Base-by-base conservation (phyloP, 2,888 invertebrate genomes). In the Nephrocerus scutellatus region DNA sequence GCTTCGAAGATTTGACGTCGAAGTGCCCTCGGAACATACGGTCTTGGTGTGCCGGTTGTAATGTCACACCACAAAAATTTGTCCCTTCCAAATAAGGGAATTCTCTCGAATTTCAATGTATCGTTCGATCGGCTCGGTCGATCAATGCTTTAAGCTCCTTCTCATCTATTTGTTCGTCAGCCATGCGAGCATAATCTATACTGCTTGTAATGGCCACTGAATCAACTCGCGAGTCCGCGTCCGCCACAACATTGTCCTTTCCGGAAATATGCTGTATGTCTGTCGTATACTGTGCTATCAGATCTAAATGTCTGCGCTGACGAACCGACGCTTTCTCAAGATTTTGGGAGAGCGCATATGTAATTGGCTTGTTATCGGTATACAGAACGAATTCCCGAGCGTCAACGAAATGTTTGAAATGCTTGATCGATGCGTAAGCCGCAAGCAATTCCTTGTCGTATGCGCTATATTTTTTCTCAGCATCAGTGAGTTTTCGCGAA, bases 401-500 rank as follows among this genome's bases (percentile, higher is more conserved):
- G 22, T 40, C 37, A 2, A 47, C 13, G 25, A 48, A 37, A 16
- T 46, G 36, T 10, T 16, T 33, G 16, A 43, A 48, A 15, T 44
- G 26, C 23, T 32, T 39, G n/a, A 44, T 36, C 2, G 31, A 37
- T 25, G 39, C 39, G 29, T 41, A 46, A 4, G 42, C 34, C 8
- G 32, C 41, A 12, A 45, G 14, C 1, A 46, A 37, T 29, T 46
- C 44, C 1, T 46, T 29, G 30, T 46, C 46, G 16, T 46, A 46
- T 0, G 43, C 43, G 30, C 41, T 43, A 13, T 43, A 46, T 4
- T 31, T 30, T 4, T 36, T 14, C 32, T 48, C 36, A 1, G 44
- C 15, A 9, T 36, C 23, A 16, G 25, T 36, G 3, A 46, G 28
- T 25, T 36, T 41, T 32, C 46, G 31, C 3, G 31, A 39, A 15